Evolutionary conservation across 2,888 invertebrate species (phyloP).

Genomic region (Sinodicranocentrus sp.): DNA sequence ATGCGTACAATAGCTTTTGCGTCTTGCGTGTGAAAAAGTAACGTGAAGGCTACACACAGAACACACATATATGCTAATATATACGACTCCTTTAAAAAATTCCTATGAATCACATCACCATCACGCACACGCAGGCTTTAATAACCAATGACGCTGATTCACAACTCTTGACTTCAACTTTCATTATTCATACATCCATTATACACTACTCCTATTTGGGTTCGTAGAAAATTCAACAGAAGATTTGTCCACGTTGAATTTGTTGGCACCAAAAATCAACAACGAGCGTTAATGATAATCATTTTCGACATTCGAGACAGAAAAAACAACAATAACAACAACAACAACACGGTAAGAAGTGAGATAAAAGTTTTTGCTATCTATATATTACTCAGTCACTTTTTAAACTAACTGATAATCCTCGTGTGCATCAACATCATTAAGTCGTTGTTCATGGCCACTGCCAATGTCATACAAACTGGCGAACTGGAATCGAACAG

Average conservation of each 20-base stretch:
- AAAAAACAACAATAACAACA: slow-evolving; percentile 49
- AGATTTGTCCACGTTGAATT: slow-evolving; percentile 29
- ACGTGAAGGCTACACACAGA: slow-evolving; percentile 2
- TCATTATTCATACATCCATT: slow-evolving; percentile 20
- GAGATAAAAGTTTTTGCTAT: slow-evolving; percentile 50
- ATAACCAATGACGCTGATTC: neutral
- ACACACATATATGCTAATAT: neutral
- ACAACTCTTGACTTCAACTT: slow-evolving; percentile 9
- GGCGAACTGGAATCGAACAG: slow-evolving; percentile 48
- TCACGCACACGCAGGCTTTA: too few species aligned
- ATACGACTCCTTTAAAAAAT: neutral
- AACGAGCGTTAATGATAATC: slow-evolving; percentile 48
- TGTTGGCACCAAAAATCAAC: slow-evolving; percentile 50
- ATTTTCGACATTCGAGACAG: slow-evolving; percentile 37
- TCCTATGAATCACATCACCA: too few species aligned
- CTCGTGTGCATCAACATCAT: slow-evolving; percentile 60
- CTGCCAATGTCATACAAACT: slow-evolving; percentile 57
- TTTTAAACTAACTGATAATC: slow-evolving; percentile 61
- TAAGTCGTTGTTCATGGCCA: slow-evolving; percentile 62
- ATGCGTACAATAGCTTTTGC: neutral
- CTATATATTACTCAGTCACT: slow-evolving; percentile 56
- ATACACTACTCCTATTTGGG: too few species aligned
- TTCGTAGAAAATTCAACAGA: neutral
- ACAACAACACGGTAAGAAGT: slow-evolving; percentile 54
- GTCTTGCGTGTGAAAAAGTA: neutral